Percentiles rank a stretch among this genome's conserved stretches.
Evolutionary conservation across 2,113 vertebrate species (phyloP).

Genomic region (Larimichthys polyactis): DNA sequence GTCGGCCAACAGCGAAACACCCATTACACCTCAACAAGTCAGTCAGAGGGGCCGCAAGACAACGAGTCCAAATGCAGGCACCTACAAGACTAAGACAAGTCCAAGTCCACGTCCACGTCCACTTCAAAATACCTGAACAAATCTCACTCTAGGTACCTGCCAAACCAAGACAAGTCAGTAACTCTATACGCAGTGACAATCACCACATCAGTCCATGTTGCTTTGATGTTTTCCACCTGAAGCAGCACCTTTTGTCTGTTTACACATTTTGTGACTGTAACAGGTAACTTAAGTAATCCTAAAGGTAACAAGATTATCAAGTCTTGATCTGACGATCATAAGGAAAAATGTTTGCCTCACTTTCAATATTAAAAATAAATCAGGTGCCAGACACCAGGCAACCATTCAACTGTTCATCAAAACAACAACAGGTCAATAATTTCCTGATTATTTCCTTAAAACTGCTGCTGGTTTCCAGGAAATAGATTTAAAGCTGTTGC

Average conservation of each 20-base stretch:
- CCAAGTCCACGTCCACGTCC: no score
- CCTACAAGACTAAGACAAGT: neutral
- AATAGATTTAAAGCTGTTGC: neutral
- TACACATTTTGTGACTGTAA: neutral
- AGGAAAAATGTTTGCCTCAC: no score
- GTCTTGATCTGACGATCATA: neutral
- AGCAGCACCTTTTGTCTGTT: neutral
- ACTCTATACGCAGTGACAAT: neutral
- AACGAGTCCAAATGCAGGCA: neutral
- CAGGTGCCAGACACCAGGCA: slow-evolving; percentile 18
- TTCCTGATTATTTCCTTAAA: neutral
- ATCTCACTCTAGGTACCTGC: no score
- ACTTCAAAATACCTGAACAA: no score
- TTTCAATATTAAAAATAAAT: slow-evolving; percentile 16
- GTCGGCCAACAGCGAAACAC: neutral
- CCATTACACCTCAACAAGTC: neutral
- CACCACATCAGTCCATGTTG: neutral
- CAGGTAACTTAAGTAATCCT: neutral
- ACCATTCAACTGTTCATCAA: neutral
- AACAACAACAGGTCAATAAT: neutral
- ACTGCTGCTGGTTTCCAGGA: neutral
- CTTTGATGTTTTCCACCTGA: neutral
- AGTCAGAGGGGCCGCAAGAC: neutral
- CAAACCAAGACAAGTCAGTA: neutral
- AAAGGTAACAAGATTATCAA: neutral